Evolutionary conservation across 2,797 vertebrate genomes (phyloP).

Genomic region (Epinephelus awoara): DNA sequence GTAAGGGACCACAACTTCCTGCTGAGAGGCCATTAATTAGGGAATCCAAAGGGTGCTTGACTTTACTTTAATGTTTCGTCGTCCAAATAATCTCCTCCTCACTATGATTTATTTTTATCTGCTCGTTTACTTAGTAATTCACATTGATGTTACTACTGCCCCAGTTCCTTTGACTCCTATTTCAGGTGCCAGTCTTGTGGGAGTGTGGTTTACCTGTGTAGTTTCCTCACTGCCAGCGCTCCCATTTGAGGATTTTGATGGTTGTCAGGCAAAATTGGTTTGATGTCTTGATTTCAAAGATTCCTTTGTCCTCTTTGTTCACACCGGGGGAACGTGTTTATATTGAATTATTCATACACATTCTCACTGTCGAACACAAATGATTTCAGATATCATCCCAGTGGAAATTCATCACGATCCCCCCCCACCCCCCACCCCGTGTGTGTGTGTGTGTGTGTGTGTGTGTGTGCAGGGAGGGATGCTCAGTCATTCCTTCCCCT

Average conservation of each 20-base stretch:
- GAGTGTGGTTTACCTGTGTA: slow-evolving; percentile 31
- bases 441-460: too few species aligned
- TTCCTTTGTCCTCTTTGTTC: slow-evolving; percentile 65
- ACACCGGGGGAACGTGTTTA: slow-evolving; percentile 55
- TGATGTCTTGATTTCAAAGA: slow-evolving; percentile 74
- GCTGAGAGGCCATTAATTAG: slow-evolving; percentile 70
- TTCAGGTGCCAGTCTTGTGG: slow-evolving; percentile 54
- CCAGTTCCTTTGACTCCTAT: slow-evolving; percentile 62
- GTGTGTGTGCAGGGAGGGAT: slow-evolving; percentile 37
- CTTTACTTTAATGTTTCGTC: slow-evolving; percentile 53
- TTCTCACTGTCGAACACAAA: slow-evolving; percentile 58
- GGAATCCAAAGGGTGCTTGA: slow-evolving; percentile 53
- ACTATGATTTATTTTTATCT: slow-evolving; percentile 34
- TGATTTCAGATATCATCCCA: slow-evolving; percentile 62
- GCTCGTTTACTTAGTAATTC: slow-evolving; percentile 53
- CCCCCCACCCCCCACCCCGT: neutral
- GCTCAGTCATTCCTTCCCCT: slow-evolving; percentile 54
- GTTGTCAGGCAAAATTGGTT: slow-evolving; percentile 61
- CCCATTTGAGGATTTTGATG: slow-evolving; percentile 55
- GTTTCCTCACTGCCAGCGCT: slow-evolving; percentile 32
- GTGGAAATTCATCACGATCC: slow-evolving; percentile 60
- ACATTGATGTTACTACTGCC: slow-evolving; percentile 58
- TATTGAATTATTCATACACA: slow-evolving; percentile 71
- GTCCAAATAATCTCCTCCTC: slow-evolving; percentile 30
- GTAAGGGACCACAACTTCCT: slow-evolving; percentile 57